phyloP scores from a whole-genome alignment of 2,113 vertebrate species.

The Psilopsiagon aurifrons region DNA sequence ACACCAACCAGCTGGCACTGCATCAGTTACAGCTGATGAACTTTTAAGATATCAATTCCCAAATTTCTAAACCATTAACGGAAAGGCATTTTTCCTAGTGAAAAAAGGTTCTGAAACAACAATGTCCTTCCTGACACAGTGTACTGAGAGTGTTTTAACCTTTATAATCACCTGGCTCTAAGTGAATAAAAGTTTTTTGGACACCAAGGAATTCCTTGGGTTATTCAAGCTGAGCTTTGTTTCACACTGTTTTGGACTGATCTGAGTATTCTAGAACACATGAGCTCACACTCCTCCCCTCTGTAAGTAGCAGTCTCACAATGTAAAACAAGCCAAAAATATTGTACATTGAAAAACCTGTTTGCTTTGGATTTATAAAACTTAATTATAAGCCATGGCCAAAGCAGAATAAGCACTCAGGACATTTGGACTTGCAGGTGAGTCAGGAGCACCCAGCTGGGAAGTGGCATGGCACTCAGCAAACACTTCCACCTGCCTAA shows the following conservation, averaged over 20 bases:
- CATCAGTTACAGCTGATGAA: neutral
- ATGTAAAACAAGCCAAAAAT: neutral
- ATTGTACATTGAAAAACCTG: neutral
- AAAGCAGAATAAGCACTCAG: neutral
- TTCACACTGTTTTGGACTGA: neutral
- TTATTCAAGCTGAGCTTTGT: neutral
- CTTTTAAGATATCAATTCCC: neutral
- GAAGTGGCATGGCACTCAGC: fast-evolving
- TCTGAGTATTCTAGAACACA: neutral
- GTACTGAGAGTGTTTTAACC: neutral
- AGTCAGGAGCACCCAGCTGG: neutral
- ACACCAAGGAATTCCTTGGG: neutral
- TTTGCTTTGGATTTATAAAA: neutral
- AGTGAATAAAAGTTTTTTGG: neutral
- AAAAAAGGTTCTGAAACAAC: neutral
- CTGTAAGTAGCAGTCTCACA: neutral
- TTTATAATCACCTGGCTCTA: neutral
- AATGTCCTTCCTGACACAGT: neutral
- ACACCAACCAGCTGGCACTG: neutral
- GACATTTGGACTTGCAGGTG: neutral
- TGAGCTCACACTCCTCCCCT: neutral
- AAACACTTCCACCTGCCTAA: neutral
- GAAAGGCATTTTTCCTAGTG: neutral
- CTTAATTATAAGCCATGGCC: neutral
- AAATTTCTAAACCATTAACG: neutral